Conservation (phyloP, 2,797 vertebrate genomes). For the Cynodonichthys magdalenae region DNA sequence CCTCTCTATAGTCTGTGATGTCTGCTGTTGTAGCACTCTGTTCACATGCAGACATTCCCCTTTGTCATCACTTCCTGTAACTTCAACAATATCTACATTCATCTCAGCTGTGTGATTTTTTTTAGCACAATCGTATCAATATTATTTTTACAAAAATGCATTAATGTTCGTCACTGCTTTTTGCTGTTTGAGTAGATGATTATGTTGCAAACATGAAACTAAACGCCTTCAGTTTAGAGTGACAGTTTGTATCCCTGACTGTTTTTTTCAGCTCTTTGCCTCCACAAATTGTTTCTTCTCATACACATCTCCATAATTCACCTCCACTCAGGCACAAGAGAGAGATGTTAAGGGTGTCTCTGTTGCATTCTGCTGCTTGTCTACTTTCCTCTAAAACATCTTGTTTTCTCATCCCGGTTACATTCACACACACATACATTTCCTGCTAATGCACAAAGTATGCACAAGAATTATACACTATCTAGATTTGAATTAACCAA, state of each 20-base stretch:
- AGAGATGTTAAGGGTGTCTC: constrained; percentile 61
- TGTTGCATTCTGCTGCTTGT: constrained; percentile 73
- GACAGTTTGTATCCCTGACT: constrained; percentile 35
- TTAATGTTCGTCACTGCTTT: not conserved
- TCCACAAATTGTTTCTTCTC: constrained; percentile 19
- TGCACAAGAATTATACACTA: constrained; percentile 10
- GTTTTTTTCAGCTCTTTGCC: constrained; percentile 19
- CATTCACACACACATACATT: constrained; percentile 21
- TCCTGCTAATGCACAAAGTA: constrained; percentile 23
- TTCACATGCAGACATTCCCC: no score
- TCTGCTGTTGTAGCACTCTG: no score
- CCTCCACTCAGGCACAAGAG: constrained; percentile 51
- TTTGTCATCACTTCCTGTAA: no score
- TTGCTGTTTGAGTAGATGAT: not conserved
- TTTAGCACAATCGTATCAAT: no score
- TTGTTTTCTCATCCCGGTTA: constrained; percentile 59
- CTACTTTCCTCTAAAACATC: constrained; percentile 70
- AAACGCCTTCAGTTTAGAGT: not conserved
- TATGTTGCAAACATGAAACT: not conserved
- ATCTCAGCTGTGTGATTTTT: no score
- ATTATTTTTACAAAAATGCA: no score
- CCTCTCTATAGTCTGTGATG: no score
- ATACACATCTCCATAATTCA: constrained; percentile 50
- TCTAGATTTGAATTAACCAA: constrained; percentile 12
- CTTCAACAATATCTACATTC: no score